A percentile compares a stretch with the other conserved stretches of the same genome.
Conservation (phyloP, 2,797 vertebrate genomes). For the Pseudomugil gertrudae region DNA sequence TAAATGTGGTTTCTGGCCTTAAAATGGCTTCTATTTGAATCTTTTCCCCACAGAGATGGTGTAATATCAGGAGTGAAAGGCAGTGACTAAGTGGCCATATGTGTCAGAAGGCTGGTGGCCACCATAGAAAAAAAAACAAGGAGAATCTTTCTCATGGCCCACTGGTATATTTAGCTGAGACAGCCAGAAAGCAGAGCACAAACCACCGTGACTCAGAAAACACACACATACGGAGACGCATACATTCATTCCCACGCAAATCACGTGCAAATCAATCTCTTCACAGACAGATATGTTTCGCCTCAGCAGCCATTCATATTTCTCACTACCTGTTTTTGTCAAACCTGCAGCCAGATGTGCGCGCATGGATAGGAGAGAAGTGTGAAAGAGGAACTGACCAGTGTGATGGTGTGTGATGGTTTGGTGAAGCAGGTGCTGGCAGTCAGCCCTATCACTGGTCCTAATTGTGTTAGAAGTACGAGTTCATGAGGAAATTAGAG, state of each 20-base stretch:
- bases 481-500: neutral
- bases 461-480: neutral
- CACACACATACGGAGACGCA: constrained; percentile 37
- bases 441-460: constrained; percentile 18
- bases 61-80: constrained; percentile 52
- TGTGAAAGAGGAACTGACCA: constrained; percentile 59
- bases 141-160: constrained; percentile 68
- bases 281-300: constrained; percentile 47
- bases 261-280: constrained; percentile 41
- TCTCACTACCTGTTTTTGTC: constrained; percentile 77
- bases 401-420: constrained; percentile 9
- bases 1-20: constrained; percentile 42
- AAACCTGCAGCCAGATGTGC: constrained; percentile 42
- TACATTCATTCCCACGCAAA: constrained; percentile 43
- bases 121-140: constrained; percentile 34
- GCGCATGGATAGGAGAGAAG: neutral
- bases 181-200: constrained; percentile 42
- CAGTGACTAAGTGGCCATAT: constrained; percentile 36
- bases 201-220: constrained; percentile 55
- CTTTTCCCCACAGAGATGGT: constrained; percentile 27
- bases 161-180: constrained; percentile 72
- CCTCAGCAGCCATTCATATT: constrained; percentile 49
- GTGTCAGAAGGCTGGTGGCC: constrained; percentile 62
- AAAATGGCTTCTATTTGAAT: constrained; percentile 61
- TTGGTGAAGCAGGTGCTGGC: constrained; percentile 43